These are phyloP conservation scores for Pecten maximus DNA, from an alignment of 2,888 invertebrate genomes.

Conservation along the genomic window DNA sequence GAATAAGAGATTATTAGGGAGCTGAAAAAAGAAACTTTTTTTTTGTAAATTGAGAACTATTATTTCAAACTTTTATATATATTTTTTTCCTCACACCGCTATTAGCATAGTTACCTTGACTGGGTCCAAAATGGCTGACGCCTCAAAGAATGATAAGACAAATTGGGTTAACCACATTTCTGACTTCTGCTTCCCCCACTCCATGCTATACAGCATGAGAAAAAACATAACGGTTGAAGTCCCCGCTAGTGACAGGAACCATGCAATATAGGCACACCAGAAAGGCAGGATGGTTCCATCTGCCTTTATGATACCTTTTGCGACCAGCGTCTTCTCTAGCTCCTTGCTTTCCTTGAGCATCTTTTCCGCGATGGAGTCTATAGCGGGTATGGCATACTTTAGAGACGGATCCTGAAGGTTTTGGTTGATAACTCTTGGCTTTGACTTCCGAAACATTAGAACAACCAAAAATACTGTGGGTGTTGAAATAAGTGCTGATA, in stretches of 20 bases:
- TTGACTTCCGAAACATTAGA: conserved; percentile 64
- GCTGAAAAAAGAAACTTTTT: too few relatives aligned
- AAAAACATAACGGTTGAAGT: conserved; percentile 60
- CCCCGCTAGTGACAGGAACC: conserved; percentile 60
- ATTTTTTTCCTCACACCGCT: too few relatives aligned
- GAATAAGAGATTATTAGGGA: too few relatives aligned
- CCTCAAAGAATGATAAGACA: conserved; percentile 79
- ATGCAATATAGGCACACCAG: conserved; percentile 60
- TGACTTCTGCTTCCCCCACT: conserved; percentile 82
- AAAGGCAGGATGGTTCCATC: conserved; percentile 63
- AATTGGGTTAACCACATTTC: conserved; percentile 83
- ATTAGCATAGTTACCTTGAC: conserved; percentile 75
- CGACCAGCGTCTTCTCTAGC: conserved; percentile 61
- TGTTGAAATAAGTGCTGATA: conserved; percentile 64
- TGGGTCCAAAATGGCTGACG: conserved; percentile 81
- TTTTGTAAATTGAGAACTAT: too few relatives aligned
- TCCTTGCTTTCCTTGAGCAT: conserved; percentile 60
- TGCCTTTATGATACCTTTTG: conserved; percentile 57
- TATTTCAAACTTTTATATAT: too few relatives aligned
- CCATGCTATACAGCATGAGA: conserved; percentile 81
- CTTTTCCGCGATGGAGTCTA: conserved; percentile 60
- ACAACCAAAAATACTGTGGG: conserved; percentile 60
- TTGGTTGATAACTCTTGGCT: conserved; percentile 50
- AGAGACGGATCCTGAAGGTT: conserved; percentile 44
- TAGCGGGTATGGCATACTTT: conserved; percentile 62